A percentile compares a stretch with the other conserved stretches of the same genome.
phyloP scores from a whole-genome alignment of 2,113 vertebrate genomes.

The Holacanthus passer region DNA sequence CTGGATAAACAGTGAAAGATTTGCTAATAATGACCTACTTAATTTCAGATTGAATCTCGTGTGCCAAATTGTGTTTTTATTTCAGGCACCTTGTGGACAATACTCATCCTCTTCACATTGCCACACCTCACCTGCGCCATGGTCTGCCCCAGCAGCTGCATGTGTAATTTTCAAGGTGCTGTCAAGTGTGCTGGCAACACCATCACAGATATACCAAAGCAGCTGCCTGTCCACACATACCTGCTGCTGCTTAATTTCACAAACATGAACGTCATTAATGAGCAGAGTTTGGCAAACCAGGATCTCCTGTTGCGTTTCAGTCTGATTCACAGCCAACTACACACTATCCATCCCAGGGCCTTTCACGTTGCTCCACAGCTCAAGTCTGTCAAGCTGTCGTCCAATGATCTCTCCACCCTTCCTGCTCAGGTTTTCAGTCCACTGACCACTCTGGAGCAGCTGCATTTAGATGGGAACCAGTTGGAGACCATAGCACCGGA shows the following conservation, averaged over 20 bases:
- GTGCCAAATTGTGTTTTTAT: neutral
- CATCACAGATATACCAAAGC: slow-evolving; percentile 70
- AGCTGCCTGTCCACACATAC: slow-evolving; percentile 59
- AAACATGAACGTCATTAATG: slow-evolving; percentile 69
- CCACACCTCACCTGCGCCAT: slow-evolving; percentile 23
- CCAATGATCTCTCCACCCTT: slow-evolving; percentile 81
- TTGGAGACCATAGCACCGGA: slow-evolving; percentile 75
- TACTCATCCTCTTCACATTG: slow-evolving; percentile 52
- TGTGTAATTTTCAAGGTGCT: slow-evolving; percentile 1
- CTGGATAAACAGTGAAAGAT: neutral
- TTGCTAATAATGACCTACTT: neutral
- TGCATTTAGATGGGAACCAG: slow-evolving; percentile 84
- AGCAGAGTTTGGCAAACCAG: slow-evolving; percentile 81
- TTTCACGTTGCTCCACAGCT: slow-evolving; percentile 85
- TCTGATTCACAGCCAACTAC: slow-evolving; percentile 82
- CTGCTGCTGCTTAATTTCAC: slow-evolving; percentile 72
- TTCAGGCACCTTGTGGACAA: slow-evolving; percentile 61
- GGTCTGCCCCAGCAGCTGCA: slow-evolving; percentile 71
- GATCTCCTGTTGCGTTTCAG: slow-evolving; percentile 81
- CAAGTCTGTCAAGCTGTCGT: slow-evolving; percentile 84
- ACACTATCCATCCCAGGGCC: slow-evolving; percentile 82
- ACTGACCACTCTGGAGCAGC: slow-evolving; percentile 80
- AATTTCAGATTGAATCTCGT: neutral
- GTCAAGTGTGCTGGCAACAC: slow-evolving; percentile 62
- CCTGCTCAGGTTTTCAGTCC: slow-evolving; percentile 83